phyloP scores from a whole-genome alignment of 2,888 invertebrate genomes.

The Noctua janthe region DNA sequence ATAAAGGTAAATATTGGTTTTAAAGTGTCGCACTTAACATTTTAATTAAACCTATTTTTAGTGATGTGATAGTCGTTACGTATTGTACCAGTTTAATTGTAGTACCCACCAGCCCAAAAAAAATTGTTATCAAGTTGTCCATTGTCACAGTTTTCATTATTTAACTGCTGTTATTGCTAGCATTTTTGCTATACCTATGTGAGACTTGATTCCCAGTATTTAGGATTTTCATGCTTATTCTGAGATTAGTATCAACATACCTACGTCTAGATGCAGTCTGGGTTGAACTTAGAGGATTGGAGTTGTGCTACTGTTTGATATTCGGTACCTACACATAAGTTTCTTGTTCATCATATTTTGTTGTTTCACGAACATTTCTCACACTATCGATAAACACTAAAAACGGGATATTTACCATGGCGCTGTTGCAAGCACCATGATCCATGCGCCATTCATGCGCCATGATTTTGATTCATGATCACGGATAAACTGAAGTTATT shows the following conservation, averaged over 20 bases:
- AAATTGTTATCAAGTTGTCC: not conserved
- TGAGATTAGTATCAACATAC: not conserved
- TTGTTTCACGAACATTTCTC: not conserved
- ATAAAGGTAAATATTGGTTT: not conserved
- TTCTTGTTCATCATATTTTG: too few species aligned
- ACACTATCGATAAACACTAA: too few species aligned
- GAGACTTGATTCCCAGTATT: not conserved
- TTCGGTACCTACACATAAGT: not conserved
- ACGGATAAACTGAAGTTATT: too few species aligned
- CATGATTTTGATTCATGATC: too few species aligned
- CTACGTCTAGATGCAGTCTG: not conserved
- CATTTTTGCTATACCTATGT: not conserved
- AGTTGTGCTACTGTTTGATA: not conserved
- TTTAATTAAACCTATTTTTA: constrained; percentile 20
- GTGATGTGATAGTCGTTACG: constrained; percentile 2
- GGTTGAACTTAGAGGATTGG: not conserved
- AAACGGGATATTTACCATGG: too few species aligned
- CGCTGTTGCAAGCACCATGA: too few species aligned
- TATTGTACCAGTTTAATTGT: not conserved
- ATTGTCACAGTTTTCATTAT: constrained; percentile 1
- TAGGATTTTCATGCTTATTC: not conserved
- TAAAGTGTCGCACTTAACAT: constrained; percentile 12
- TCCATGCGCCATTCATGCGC: too few species aligned
- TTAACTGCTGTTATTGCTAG: not conserved
- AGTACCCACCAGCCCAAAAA: not conserved